Evolutionary conservation across 2,888 invertebrate genomes (phyloP), one percentile per base, ranked within the genome.

Genomic region (Dusona sp.): DNA sequence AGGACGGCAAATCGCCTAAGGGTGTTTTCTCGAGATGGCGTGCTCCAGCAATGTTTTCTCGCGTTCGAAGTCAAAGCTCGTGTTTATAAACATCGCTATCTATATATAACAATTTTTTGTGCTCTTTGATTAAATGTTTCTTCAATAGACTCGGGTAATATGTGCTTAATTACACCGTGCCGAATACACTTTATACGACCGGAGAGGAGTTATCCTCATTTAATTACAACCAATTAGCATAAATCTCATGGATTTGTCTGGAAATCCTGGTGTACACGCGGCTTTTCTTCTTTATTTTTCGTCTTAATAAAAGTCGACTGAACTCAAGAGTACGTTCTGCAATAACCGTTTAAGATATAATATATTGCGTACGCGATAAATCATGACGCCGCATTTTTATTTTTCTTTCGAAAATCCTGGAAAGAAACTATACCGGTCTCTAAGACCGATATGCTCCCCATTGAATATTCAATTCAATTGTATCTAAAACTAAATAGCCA

Each of bases 211-310:
- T 87, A 84, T 81, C 74, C 84, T 84, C 84, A 68, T 88, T 88
- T 89, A 89, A 90, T 88, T 90, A 81, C 83, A 88, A 85, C 84
- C 82, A 88, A 90, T 88, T 83, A 89, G 84, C 88, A 90, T 89
- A 88, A 90, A 89, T 90, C 87, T 88, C 88, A 87, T 70, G 75
- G 84, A 87, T 87, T 87, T 83, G 79, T 75, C 79, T 85, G 88
- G 79, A 88, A 87, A 88, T 78, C 80, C 86, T 82, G 86, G 45
- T 82, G 77, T 70, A 75, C 70, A 79, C 72, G 77, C 25, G 36
- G 72, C 64, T 57, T 54, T 64, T 70, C 25, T 67, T 45, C 51
- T 42, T 65, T 42, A 6, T 67, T 74, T 61, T 77, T 7, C 65
- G 78, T 83, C 45, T 80, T 45, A 78, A 83, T 85, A 85, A 80